Conservation (phyloP, 2,797 vertebrate species). For the Channa striata region DNA sequence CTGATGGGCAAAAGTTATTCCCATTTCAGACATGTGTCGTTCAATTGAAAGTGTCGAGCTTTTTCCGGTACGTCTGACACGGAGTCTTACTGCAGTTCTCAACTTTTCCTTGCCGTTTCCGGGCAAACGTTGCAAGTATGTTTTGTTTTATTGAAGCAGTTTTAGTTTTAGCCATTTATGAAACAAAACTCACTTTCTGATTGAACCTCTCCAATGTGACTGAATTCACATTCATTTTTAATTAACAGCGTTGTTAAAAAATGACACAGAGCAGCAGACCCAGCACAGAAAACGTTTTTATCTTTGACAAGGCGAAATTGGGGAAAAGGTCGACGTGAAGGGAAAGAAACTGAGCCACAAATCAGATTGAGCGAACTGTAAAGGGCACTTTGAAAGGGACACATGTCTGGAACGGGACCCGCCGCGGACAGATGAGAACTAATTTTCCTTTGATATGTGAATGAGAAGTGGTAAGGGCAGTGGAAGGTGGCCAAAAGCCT, state of each 20-base stretch:
- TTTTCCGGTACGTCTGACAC: neutral
- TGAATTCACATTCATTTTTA: too few relatives aligned
- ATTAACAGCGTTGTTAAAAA: too few relatives aligned
- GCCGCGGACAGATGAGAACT: neutral
- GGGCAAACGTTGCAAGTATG: too few relatives aligned
- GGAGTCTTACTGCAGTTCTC: neutral
- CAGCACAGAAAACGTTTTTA: neutral
- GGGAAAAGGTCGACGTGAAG: neutral
- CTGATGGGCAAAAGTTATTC: neutral
- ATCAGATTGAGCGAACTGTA: neutral
- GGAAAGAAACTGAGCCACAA: neutral
- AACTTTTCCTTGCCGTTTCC: too few relatives aligned
- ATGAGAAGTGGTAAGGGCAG: slow-evolving; percentile 17
- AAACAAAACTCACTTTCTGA: neutral
- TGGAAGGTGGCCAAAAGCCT: slow-evolving; percentile 48
- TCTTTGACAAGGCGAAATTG: neutral
- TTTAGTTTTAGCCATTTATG: neutral
- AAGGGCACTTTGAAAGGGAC: slow-evolving; percentile 38
- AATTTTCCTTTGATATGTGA: slow-evolving; percentile 9
- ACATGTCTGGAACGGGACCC: slow-evolving; percentile 31
- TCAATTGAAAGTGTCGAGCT: neutral
- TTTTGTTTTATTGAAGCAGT: neutral
- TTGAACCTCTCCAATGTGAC: neutral
- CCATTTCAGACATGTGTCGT: slow-evolving; percentile 21
- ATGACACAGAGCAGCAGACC: too few relatives aligned